A percentile compares a stretch with the other conserved stretches of the same genome.
Conservation (phyloP, 2,797 vertebrate genomes). For the Manis pentadactyla region DNA sequence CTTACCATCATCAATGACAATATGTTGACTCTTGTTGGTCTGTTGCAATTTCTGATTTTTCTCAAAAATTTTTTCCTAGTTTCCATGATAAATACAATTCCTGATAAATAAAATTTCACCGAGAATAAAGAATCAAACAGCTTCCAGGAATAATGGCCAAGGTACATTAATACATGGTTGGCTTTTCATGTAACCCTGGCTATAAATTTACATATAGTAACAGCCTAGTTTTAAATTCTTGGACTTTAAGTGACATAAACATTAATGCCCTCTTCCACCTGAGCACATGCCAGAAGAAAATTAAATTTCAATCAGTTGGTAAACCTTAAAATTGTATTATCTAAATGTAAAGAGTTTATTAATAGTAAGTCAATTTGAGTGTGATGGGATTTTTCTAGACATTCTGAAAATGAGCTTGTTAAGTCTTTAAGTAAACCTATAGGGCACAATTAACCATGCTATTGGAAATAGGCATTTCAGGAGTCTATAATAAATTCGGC, state of each 20-base stretch:
- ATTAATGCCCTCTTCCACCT: neutral
- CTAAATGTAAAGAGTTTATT: constrained; percentile 2
- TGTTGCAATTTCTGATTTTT: neutral
- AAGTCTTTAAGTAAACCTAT: neutral
- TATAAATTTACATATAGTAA: constrained; percentile 44
- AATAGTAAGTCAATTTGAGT: neutral
- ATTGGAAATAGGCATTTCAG: neutral
- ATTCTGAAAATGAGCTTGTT: constrained; percentile 22
- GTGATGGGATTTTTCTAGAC: neutral
- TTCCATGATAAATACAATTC: neutral
- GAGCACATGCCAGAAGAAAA: neutral
- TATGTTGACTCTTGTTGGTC: neutral
- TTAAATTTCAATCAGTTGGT: constrained; percentile 6
- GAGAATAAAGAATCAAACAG: neutral
- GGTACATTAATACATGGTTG: neutral
- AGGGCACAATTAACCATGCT: neutral
- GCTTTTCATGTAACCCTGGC: constrained; percentile 6
- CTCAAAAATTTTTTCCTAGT: neutral
- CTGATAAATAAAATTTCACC: constrained; percentile 30
- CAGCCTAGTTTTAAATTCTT: constrained; percentile 27
- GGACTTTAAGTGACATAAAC: constrained; percentile 53
- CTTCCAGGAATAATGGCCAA: constrained; percentile 13
- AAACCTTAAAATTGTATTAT: constrained; percentile 29
- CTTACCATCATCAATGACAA: neutral
- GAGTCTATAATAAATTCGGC: neutral